phyloP scores from a whole-genome alignment of 2,888 invertebrate species.

The Tyria jacobaeae region DNA sequence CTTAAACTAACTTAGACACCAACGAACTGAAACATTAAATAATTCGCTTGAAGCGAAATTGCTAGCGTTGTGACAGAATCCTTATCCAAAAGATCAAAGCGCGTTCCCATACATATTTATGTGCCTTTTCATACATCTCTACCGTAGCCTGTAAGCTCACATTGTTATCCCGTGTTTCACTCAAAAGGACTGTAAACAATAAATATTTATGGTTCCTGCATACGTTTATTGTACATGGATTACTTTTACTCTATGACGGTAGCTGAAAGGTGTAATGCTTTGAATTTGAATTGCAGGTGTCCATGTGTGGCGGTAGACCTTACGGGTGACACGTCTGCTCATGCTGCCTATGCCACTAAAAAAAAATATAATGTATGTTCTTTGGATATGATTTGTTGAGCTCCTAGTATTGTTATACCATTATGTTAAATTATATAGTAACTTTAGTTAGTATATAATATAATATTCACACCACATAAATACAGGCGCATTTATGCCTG shows the following conservation, averaged over 20 bases:
- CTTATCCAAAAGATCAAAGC: conserved; percentile 15
- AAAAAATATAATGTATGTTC: too few relatives aligned
- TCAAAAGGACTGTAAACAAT: conserved; percentile 35
- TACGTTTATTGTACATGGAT: conserved; percentile 16
- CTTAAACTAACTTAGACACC: too few relatives aligned
- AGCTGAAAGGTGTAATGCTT: not conserved
- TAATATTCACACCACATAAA: too few relatives aligned
- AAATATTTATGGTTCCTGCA: conserved; percentile 35
- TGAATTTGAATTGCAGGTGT: not conserved
- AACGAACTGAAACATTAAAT: too few relatives aligned
- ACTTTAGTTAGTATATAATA: too few relatives aligned
- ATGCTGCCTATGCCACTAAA: too few relatives aligned
- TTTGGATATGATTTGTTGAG: too few relatives aligned
- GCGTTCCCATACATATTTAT: conserved; percentile 39
- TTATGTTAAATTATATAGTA: too few relatives aligned
- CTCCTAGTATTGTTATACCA: too few relatives aligned
- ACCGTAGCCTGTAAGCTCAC: conserved; percentile 36
- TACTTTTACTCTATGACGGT: not conserved
- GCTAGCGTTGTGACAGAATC: not conserved
- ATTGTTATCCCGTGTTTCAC: conserved; percentile 35
- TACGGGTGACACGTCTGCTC: too few relatives aligned
- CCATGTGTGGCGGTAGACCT: too few relatives aligned
- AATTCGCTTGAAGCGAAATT: not conserved
- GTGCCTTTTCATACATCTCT: conserved; percentile 29
- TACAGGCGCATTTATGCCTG: too few relatives aligned